phyloP scores from a whole-genome alignment of 2,113 vertebrate species.

The Notechis scutatus region DNA sequence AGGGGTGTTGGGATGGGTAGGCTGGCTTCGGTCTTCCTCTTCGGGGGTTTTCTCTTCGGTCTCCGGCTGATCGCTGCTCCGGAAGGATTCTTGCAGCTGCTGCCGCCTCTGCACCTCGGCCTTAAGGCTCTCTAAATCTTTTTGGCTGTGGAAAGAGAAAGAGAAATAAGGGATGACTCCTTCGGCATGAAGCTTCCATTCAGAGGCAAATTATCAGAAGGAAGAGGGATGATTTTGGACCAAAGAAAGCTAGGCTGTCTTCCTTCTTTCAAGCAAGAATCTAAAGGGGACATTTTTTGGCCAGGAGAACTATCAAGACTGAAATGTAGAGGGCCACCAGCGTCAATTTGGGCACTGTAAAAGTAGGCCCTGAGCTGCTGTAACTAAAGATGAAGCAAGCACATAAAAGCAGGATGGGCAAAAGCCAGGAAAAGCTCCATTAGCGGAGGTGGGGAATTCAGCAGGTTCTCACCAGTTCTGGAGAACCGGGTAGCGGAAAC shows the following conservation, averaged over 20 bases:
- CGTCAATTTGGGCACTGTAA: neutral
- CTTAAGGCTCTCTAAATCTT: constrained; percentile 96
- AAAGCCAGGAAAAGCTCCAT: too few relatives aligned
- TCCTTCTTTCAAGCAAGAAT: neutral
- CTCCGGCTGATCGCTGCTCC: constrained; percentile 69
- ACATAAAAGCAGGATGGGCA: too few relatives aligned
- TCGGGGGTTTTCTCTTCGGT: constrained; percentile 56
- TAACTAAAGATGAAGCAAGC: neutral
- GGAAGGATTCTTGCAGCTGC: constrained; percentile 86
- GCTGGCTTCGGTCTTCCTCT: constrained; percentile 52
- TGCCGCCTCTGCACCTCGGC: constrained; percentile 94
- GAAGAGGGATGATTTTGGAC: neutral
- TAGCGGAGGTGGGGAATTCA: too few relatives aligned
- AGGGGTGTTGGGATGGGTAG: constrained; percentile 51
- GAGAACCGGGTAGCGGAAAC: too few relatives aligned
- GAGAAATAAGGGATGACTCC: neutral
- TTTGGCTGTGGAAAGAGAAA: constrained; percentile 77
- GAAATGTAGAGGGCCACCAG: too few relatives aligned
- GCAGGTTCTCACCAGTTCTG: too few relatives aligned
- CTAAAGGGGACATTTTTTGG: neutral
- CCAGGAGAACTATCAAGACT: neutral
- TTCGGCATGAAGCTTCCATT: neutral
- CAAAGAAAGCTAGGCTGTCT: too few relatives aligned
- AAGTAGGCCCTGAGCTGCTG: neutral
- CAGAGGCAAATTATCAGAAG: neutral